Evolutionary conservation across 2,888 invertebrate genomes (phyloP), one percentile per base, ranked within the genome.

Genomic region (Apamea sordens): DNA sequence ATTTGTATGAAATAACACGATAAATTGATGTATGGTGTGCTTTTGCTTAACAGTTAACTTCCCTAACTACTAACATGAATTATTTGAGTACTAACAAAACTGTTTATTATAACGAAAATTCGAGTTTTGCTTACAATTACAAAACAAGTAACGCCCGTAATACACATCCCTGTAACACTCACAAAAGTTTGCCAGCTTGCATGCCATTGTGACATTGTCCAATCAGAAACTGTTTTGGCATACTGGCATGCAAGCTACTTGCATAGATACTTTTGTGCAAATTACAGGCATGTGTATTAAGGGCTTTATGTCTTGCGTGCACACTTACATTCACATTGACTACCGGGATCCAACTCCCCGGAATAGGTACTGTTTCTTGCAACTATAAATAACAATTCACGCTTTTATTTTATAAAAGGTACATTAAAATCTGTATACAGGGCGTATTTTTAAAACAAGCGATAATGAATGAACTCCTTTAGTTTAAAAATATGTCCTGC

Each of bases 351-450:
- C 11, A 15, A 15, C 24, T 59, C 3, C 11, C 32, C n/a, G 24
- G n/a, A 50, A 36, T 13, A n/a, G n/a, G n/a, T n/a, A 36, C 28
- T 79, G 6, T 70, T 56, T 70, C 13, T 24, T 65, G 15, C 41
- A 41, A 77, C 69, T 73, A 76, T 53, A 63, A 63, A 65, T 63
- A 65, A 53, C 41, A 77, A 81, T 28, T 53, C 71, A 67, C 28
- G 47, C 72, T 77, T 84, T 84, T 85, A 85, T 81, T 84, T 73
- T n/a, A 36, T 53, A 59, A 36, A 64, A 76, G 50, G 32, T 59
- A 63, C 47, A 24, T 47, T 18, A 44, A 11, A 32, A 53, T 41
- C 11, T 44, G 18, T 13, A 10, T 13, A 50, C 61, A 70, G n/a
- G 7, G 2, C 56, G 4, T 71, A 59, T 73, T 73, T 70, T 70